These are phyloP conservation scores for Pelosia muscerda DNA, from an alignment of 2,888 invertebrate species.

Conservation along the genomic window DNA sequence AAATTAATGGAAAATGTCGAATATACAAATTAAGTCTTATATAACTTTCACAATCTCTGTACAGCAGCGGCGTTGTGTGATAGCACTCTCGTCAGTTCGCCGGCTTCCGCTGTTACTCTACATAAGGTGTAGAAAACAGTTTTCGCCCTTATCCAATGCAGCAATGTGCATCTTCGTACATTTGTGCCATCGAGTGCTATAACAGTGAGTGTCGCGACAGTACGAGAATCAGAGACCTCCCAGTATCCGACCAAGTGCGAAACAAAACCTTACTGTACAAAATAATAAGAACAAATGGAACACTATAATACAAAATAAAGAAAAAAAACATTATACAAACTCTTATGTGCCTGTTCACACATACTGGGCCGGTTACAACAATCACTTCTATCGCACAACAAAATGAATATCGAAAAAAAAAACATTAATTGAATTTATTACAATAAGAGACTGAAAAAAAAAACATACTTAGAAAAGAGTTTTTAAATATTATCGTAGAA, in stretches of 20 bases:
- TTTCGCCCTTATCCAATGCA: background rate
- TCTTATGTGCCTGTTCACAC: constrained; percentile 57
- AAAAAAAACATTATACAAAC: constrained; percentile 70
- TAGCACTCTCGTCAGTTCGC: background rate
- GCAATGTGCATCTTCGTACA: background rate
- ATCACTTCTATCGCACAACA: constrained; percentile 35
- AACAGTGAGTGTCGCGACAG: background rate
- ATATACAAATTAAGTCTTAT: constrained; percentile 67
- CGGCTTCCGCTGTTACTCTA: background rate
- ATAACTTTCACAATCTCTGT: constrained; percentile 44
- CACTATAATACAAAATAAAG: constrained; percentile 76
- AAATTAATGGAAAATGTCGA: constrained; percentile 61
- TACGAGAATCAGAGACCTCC: constrained; percentile 29
- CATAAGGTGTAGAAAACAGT: background rate
- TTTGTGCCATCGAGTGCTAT: background rate
- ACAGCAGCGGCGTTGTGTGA: constrained; percentile 2
- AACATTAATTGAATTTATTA: constrained; percentile 46
- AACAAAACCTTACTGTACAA: constrained; percentile 79
- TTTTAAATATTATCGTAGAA: constrained; percentile 67
- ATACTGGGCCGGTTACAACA: constrained; percentile 51
- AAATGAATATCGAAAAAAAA: constrained; percentile 40
- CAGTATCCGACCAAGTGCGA: constrained; percentile 63
- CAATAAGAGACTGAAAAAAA: constrained; percentile 48
- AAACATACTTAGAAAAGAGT: constrained; percentile 56
- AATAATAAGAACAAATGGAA: constrained; percentile 69